Percentiles rank a stretch among this genome's conserved stretches.
phyloP scores from a whole-genome alignment of 2,113 vertebrate genomes.

The Hippocampus mohnikei region DNA sequence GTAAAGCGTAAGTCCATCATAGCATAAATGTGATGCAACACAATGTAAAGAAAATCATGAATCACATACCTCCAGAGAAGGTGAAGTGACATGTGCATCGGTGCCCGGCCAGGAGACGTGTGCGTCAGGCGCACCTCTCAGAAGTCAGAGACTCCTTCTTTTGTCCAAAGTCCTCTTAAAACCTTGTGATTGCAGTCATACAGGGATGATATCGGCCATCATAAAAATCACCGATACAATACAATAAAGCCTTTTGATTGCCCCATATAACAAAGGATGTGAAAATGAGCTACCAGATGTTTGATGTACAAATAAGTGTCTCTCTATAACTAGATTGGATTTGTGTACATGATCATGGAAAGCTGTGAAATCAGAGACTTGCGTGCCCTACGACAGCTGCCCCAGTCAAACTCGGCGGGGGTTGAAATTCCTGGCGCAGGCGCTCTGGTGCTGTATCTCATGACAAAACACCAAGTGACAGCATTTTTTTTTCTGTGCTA shows the following conservation, averaged over 20 bases:
- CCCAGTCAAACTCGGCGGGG: slow-evolving; percentile 26
- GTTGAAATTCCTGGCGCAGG: slow-evolving; percentile 38
- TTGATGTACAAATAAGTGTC: neutral
- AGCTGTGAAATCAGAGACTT: slow-evolving; percentile 23
- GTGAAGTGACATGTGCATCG: slow-evolving; percentile 36
- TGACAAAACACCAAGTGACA: slow-evolving; percentile 20
- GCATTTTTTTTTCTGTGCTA: slow-evolving; percentile 25
- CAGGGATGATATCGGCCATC: slow-evolving; percentile 16
- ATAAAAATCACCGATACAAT: slow-evolving; percentile 3
- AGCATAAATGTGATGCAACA: neutral
- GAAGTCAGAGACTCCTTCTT: slow-evolving; percentile 48
- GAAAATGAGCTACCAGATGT: neutral
- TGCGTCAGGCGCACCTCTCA: slow-evolving; percentile 45
- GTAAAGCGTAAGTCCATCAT: neutral
- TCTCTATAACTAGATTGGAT: neutral
- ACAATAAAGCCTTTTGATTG: slow-evolving; percentile 5
- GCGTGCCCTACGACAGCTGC: slow-evolving; percentile 38
- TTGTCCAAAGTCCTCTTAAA: slow-evolving; percentile 65
- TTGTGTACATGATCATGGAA: neutral
- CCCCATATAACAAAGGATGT: slow-evolving; percentile 3
- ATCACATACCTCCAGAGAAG: slow-evolving; percentile 46
- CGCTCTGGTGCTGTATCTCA: slow-evolving; percentile 22
- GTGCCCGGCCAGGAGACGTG: slow-evolving; percentile 19
- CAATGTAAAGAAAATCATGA: slow-evolving; percentile 12
- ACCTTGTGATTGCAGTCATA: slow-evolving; percentile 54